Conservation (phyloP, 2,888 invertebrate species). For the Hydraecia micacea region DNA sequence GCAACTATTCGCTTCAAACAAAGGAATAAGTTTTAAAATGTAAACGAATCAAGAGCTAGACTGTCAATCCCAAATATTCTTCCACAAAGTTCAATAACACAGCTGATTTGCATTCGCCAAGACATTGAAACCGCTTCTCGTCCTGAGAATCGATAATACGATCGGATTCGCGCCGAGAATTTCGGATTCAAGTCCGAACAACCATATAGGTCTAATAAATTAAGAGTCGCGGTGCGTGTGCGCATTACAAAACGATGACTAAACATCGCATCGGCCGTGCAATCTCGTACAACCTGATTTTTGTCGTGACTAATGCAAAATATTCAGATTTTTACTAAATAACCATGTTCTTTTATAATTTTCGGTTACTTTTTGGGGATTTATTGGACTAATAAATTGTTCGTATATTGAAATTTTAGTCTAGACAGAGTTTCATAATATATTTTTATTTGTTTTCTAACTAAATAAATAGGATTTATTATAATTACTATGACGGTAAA, state of each 20-base stretch:
- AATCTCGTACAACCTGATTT: conserved; percentile 72
- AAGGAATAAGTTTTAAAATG: neutral
- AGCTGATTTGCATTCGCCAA: conserved; percentile 64
- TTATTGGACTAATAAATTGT: conserved; percentile 14
- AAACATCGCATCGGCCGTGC: conserved; percentile 73
- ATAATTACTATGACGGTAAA: neutral
- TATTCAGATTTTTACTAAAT: conserved; percentile 50
- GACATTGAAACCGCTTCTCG: conserved; percentile 55
- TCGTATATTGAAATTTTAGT: neutral
- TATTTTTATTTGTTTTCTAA: neutral
- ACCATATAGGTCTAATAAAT: conserved; percentile 77
- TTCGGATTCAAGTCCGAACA: conserved; percentile 73
- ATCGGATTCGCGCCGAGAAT: conserved; percentile 64
- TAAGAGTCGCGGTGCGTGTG: conserved; percentile 79
- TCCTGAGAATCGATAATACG: conserved; percentile 67
- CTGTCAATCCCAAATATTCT: conserved; percentile 33
- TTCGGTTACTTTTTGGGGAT: conserved; percentile 25
- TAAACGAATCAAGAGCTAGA: conserved; percentile 30
- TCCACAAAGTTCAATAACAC: conserved; percentile 64
- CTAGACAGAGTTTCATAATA: conserved; percentile 4
- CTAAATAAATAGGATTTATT: neutral
- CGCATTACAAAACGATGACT: conserved; percentile 87
- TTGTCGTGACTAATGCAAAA: conserved; percentile 70
- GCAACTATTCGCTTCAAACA: neutral
- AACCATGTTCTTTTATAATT: conserved; percentile 26